Conservation (phyloP, 2,113 vertebrate species). For the Trachemys scripta region DNA sequence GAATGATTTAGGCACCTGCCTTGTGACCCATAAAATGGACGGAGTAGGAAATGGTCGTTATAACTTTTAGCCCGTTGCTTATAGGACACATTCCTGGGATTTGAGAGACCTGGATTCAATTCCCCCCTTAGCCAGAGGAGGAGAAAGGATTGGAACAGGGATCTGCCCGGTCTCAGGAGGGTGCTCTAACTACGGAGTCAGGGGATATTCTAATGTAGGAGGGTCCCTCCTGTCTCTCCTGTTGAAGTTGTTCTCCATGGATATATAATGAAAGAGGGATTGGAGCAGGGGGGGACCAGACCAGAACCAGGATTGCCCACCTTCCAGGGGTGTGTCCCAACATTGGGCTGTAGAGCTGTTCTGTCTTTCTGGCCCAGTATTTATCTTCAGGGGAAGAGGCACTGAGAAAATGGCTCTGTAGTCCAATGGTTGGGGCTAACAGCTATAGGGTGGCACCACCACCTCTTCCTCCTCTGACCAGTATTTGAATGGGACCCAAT, state of each 20-base stretch:
- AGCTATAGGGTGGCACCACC: background rate
- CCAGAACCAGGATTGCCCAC: background rate
- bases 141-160: background rate
- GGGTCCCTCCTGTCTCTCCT: background rate
- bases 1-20: background rate
- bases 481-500: background rate
- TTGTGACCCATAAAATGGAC: background rate
- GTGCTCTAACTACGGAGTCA: background rate
- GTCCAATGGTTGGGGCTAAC: background rate
- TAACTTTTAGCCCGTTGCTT: background rate
- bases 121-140: background rate
- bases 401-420: background rate
- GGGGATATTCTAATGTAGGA: too few species aligned
- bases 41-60: background rate
- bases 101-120: background rate
- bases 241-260: background rate
- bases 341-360: background rate
- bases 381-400: background rate
- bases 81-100: background rate
- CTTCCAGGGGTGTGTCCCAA: background rate
- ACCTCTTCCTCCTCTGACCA: background rate
- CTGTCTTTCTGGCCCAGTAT: background rate
- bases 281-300: background rate
- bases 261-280: background rate
- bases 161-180: background rate